Conservation (phyloP, 2,888 invertebrate genomes). For the Oscheius sp. region DNA sequence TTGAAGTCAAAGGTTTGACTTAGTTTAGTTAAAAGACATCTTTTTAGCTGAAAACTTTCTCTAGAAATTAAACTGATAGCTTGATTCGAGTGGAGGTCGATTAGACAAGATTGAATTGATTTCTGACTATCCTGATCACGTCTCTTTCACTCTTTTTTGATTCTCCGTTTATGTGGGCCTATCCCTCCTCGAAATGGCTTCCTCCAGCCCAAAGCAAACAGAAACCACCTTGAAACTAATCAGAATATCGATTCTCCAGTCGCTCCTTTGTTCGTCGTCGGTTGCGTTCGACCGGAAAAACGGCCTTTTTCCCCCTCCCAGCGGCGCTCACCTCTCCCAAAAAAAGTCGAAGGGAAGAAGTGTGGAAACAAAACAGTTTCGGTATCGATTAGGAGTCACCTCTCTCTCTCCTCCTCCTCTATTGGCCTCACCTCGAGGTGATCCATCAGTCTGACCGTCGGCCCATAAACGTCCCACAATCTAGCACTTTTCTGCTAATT, state of each 20-base stretch:
- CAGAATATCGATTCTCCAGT: constrained; percentile 13
- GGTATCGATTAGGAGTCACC: neutral
- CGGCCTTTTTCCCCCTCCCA: neutral
- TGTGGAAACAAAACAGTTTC: neutral
- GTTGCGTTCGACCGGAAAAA: neutral
- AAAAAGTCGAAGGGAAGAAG: neutral
- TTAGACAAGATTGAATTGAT: no score
- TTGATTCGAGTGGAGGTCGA: no score
- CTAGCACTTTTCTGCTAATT: constrained; percentile 3
- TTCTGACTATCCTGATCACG: no score
- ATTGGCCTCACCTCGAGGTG: constrained; percentile 12
- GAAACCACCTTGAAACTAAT: constrained; percentile 4
- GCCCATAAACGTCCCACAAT: constrained; percentile 11
- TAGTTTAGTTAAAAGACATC: no score
- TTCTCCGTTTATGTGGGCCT: no score
- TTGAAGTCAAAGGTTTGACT: no score
- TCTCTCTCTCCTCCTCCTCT: neutral
- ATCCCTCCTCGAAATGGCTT: no score
- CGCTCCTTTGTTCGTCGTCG: neutral
- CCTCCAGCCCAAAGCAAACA: constrained; percentile 6
- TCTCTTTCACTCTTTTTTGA: no score
- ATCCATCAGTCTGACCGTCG: constrained; percentile 13
- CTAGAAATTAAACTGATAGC: no score
- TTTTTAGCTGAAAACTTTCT: no score
- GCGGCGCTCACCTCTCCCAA: neutral